Percentiles rank a stretch among this genome's conserved stretches.
These are phyloP conservation scores for Caenorhabditis remanei DNA, from an alignment of 1,140 invertebrate species.

Conservation along the genomic window DNA sequence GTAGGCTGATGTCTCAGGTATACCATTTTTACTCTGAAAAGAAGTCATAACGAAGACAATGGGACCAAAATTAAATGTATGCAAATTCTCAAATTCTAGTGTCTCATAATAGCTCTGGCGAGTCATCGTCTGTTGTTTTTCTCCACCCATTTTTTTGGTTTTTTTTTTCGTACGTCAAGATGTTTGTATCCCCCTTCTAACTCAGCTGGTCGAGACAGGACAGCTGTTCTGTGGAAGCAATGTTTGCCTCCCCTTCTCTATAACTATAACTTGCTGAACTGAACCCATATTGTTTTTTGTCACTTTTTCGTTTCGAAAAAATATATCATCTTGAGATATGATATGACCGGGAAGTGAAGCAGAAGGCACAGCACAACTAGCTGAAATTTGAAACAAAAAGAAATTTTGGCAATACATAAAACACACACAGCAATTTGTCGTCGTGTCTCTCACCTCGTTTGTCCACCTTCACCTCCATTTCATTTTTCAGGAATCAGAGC, in stretches of 20 bases:
- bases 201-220: slow-evolving; percentile 20
- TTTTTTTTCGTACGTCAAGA: slow-evolving; percentile 20
- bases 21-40: not conserved
- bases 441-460: not conserved
- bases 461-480: too few species aligned
- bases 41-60: not conserved
- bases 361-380: not conserved
- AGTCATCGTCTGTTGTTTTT: slow-evolving; percentile 31
- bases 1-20: slow-evolving; percentile 8
- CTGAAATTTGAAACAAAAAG: slow-evolving; percentile 35
- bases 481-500: slow-evolving; percentile 16
- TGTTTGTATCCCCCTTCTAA: not conserved
- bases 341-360: not conserved
- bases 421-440: not conserved
- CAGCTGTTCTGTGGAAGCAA: slow-evolving; percentile 14
- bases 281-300: slow-evolving; percentile 1
- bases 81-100: slow-evolving; percentile 9
- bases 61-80: not conserved
- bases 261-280: slow-evolving; percentile 3
- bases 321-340: slow-evolving; percentile 37
- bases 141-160: not conserved
- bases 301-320: not conserved
- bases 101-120: slow-evolving; percentile 14
- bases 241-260: not conserved
- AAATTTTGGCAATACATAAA: too few species aligned